Base-by-base conservation (phyloP, 2,888 invertebrate species). In the Nowickia ferox region DNA sequence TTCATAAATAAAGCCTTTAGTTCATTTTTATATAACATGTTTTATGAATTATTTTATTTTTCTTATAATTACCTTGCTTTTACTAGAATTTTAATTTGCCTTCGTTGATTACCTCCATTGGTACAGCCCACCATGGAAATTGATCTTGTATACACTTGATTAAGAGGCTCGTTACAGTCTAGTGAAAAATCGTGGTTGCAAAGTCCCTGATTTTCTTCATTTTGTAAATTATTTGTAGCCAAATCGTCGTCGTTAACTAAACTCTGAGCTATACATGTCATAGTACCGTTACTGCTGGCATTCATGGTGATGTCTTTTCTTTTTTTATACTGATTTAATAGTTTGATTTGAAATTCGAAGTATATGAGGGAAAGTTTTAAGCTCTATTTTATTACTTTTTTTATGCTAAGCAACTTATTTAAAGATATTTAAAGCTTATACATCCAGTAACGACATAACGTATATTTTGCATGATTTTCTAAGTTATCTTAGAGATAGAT, bases 241-340 rank as follows among this genome's bases (percentile, higher is more conserved):
- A 69, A 19, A 19, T 85, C 82, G 9, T 42, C 17, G 22, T 78
- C 77, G 69, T 6, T 30, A 30, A 38, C 48, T 38, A 84, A 65
- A 55, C 57, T 51, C 46, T 84, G 83, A 66, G 84, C 59, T 68
- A 87, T 53, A 59, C 87, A 85, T 74, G 86, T 46, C 71, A 87
- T 48, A 9, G 85, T 44, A 40, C 61, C 71, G 57, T 74, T 77
- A 42, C 55, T 66, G 57, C 51, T 72, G 74, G 76, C 8, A 76
- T 79, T 76, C 82, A 83, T 83, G 53, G 1, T 40, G n/a, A 10
- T 63, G 59, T 30, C 8, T 19, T 30, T 61, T 8, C 55, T 44
- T n/a, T 65, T 51, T 48, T 9, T 46, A 13, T 46, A 10, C 10
- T 19, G 46, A 40, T 46, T 48, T 38, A 55, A 59, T n/a, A 68